Base-by-base conservation (phyloP, 2,888 invertebrate species). In the Sarcophaga rosellei region DNA sequence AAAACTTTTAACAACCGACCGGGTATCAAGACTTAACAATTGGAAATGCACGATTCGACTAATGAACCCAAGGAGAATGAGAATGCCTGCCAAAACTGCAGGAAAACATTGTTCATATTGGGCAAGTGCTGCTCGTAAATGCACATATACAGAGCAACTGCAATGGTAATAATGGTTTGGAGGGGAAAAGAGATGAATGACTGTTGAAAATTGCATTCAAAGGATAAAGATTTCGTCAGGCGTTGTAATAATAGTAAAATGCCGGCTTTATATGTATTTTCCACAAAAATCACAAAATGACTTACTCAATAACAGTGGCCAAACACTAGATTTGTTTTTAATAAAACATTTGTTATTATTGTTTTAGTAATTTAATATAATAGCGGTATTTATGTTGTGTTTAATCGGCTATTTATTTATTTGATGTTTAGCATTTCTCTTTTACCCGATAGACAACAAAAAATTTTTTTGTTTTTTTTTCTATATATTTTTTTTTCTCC, bases 21-120 rank as follows among this genome's bases (percentile, higher is more conserved):
- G 73, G 45, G 44, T 45, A 61, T 61, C 53, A 45, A 70, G 21
- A 72, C 70, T 65, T 79, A 21, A 35, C 63, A 70, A 72, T 59
- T 65, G 65, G 12, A 72, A 70, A 53, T 78, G 25, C 62, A 70
- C 20, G 62, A 57, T 17, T 35, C 10, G 63, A 79, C 63, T 65
- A 65, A 63, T 47, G 35, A 53, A 53, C 12, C n/a, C 12, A 63
- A 63, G 21, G 10, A 35, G 17, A 44, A 21, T 35, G 21, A 45
- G 61, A 61, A 21, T 78, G 12, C 59, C 11, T 44, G 17, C 76
- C 62, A 77, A 62, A 68, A 69, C n/a, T 70, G 47, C 69, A 53
- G 25, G 69, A 62, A 21, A 15, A 68, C 68, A 68, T 47, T 8
- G 47, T 47, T 15, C 20, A 68, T 23, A 61, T 44, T 73, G 44